These are phyloP conservation scores for Apis cerana DNA, from an alignment of 1,140 invertebrate genomes.

Conservation along the genomic window DNA sequence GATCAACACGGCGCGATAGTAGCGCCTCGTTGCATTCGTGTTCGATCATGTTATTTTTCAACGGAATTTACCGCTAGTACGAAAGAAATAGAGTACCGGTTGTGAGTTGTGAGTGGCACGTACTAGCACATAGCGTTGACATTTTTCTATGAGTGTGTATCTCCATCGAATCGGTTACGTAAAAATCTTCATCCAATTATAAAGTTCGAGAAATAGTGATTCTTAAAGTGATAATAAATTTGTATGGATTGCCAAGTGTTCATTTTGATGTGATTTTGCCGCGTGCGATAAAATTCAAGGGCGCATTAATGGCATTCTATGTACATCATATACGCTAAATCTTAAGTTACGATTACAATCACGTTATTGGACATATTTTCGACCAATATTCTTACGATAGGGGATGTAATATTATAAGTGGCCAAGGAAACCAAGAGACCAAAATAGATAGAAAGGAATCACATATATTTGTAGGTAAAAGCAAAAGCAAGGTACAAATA, in stretches of 20 bases:
- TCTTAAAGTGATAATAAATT: neutral
- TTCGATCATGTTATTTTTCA: neutral
- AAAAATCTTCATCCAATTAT: constrained; percentile 36
- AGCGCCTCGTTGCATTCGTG: constrained; percentile 3
- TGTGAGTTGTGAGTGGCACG: neutral
- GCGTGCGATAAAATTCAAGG: constrained; percentile 16
- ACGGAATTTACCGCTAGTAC: constrained; percentile 24
- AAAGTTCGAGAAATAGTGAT: neutral
- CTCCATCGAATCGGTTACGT: constrained; percentile 11
- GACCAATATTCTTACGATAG: neutral
- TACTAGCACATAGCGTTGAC: constrained; percentile 5
- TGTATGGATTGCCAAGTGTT: neutral
- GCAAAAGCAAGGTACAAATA: constrained; percentile 29
- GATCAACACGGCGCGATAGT: neutral
- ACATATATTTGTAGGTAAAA: constrained; percentile 23
- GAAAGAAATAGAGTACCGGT: neutral
- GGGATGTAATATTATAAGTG: constrained; percentile 11
- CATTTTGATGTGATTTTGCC: neutral
- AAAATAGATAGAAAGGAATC: neutral
- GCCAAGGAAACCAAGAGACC: neutral
- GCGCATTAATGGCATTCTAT: constrained; percentile 50
- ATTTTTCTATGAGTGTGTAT: neutral
- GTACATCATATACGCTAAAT: neutral
- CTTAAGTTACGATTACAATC: neutral
- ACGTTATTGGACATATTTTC: neutral